Percentiles rank a stretch among this genome's conserved stretches.
These are phyloP conservation scores for Pseudococcus jackbeardsleyi DNA, from an alignment of 2,888 invertebrate species.

Conservation along the genomic window DNA sequence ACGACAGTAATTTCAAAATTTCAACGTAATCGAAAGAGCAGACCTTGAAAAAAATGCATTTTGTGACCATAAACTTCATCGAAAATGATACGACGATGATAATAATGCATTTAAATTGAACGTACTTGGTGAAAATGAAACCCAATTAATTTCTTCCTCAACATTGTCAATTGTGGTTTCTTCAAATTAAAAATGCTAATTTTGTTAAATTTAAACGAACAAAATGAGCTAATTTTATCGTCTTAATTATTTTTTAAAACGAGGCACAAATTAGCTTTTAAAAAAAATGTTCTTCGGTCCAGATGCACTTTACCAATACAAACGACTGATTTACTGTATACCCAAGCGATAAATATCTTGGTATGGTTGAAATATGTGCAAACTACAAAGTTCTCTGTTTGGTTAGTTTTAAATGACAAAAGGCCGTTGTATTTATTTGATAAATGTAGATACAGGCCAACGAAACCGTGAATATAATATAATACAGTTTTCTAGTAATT, in stretches of 20 bases:
- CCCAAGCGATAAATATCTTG: neutral
- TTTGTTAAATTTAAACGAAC: neutral
- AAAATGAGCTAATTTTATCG: neutral
- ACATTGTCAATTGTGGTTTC: neutral
- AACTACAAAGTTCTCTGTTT: neutral
- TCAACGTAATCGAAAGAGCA: too few species aligned
- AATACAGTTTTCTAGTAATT: constrained; percentile 10
- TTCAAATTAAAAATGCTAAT: constrained; percentile 1
- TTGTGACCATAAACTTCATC: neutral
- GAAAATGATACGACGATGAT: neutral
- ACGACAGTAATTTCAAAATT: neutral
- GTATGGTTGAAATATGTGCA: neutral
- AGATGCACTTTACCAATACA: neutral
- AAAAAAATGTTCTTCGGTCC: neutral
- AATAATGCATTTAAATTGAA: neutral
- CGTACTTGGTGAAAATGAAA: neutral
- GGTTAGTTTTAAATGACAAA: neutral
- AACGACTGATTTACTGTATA: neutral
- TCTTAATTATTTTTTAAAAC: neutral
- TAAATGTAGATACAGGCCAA: neutral
- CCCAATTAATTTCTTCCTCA: neutral
- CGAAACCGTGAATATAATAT: constrained; percentile 28
- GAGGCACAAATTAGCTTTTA: neutral
- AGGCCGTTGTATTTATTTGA: constrained; percentile 26
- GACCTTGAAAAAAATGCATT: constrained; percentile 15